These are phyloP conservation scores for Lagopus muta DNA, from an alignment of 2,113 vertebrate genomes.

Conservation along the genomic window DNA sequence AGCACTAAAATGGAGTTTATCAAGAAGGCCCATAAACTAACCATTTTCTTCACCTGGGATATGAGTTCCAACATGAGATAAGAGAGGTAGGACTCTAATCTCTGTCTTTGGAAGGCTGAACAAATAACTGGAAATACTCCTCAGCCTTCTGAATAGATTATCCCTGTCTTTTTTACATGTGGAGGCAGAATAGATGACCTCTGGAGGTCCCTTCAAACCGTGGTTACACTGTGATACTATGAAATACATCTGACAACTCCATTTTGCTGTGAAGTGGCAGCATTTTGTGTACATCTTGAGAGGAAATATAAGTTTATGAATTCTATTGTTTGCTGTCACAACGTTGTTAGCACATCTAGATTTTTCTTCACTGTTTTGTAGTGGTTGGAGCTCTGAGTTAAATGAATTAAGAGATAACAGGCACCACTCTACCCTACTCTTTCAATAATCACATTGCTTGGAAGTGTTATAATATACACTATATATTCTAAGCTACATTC, in stretches of 20 bases:
- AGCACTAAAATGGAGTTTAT: not conserved
- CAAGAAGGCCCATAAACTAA: not conserved
- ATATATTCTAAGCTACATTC: not conserved
- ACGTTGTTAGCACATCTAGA: not conserved
- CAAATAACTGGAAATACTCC: not conserved
- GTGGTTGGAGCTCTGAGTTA: not conserved
- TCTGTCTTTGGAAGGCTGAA: not conserved
- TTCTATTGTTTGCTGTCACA: not conserved
- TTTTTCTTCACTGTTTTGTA: not conserved
- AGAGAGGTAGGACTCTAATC: not conserved
- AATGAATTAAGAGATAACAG: conserved; percentile 11
- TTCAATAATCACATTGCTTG: not conserved
- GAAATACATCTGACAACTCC: not conserved
- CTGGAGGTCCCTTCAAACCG: not conserved
- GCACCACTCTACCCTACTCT: not conserved
- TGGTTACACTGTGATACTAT: not conserved
- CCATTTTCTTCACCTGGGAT: rapidly evolving
- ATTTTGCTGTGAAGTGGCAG: not conserved
- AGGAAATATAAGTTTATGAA: not conserved
- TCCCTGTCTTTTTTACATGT: not conserved
- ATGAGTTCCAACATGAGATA: not conserved
- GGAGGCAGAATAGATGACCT: not conserved
- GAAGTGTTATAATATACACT: not conserved
- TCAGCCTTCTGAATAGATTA: not conserved
- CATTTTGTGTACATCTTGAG: not conserved